phyloP scores from a whole-genome alignment of 1,140 invertebrate genomes.

The Drosophila serrata region DNA sequence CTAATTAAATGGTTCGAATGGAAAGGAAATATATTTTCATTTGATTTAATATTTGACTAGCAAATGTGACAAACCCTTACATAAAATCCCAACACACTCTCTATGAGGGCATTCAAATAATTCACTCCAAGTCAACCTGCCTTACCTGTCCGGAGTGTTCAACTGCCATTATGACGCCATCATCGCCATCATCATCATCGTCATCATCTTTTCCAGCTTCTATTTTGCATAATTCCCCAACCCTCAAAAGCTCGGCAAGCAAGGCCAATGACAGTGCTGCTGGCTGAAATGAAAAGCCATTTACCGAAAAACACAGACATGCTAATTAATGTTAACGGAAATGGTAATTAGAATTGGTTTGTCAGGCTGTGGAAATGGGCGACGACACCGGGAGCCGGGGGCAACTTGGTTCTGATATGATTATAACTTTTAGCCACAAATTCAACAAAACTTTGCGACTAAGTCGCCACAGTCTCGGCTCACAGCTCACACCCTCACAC shows the following conservation, averaged over 20 bases:
- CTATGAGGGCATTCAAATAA: neutral
- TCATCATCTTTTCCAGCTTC: constrained; percentile 23
- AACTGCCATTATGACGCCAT: constrained; percentile 38
- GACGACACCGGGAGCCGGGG: constrained; percentile 4
- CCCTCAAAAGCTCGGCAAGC: neutral
- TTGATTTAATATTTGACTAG: accelerated
- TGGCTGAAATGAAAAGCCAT: constrained; percentile 68
- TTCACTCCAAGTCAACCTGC: constrained; percentile 9
- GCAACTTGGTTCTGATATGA: constrained; percentile 64
- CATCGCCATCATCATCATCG: constrained; percentile 11
- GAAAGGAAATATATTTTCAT: neutral
- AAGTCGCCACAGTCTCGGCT: constrained; percentile 52
- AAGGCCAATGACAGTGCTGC: constrained; percentile 52
- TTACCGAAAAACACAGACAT: constrained; percentile 76
- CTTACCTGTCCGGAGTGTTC: constrained; percentile 41
- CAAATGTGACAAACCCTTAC: neutral
- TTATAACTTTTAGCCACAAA: constrained; percentile 79
- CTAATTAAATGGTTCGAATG: neutral
- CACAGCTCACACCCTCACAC: neutral
- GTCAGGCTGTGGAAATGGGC: constrained; percentile 26
- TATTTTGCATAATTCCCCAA: constrained; percentile 59
- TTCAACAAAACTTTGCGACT: constrained; percentile 68
- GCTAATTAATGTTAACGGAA: constrained; percentile 81
- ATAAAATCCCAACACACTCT: neutral
- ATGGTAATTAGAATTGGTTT: constrained; percentile 79